Evolutionary conservation across 1,140 invertebrate species (phyloP), one percentile per base, ranked within the genome.

Genomic region (Aphaenogaster rudis): DNA sequence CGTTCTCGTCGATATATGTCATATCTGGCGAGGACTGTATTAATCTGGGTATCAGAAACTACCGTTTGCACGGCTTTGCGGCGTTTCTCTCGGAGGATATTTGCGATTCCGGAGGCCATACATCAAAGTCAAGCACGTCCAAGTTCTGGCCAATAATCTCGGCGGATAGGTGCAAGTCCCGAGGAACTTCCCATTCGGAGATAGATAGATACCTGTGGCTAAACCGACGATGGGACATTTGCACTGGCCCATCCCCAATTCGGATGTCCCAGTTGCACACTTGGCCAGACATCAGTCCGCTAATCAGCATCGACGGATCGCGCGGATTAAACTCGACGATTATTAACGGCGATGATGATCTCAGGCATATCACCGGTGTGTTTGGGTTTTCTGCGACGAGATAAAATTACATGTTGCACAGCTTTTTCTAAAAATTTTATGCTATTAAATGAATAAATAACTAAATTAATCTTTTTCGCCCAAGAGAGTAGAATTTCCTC

Each of bases 251-350:
- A 57, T 96, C 96, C 11, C 97, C 97, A 84, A 96, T 96, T 33
- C 98, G 95, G 39, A 96, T 97, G 92, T 99, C 98, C 98, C 98
- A 99, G 88, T 97, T 96, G 13, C 97, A 97, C 45, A 98, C 97
- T 95, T 98, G 98, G 45, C 98, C 99, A 95, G 98, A 98, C 90
- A 97, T 97, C 94, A 98, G 97, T 42, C 98, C 98, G 89, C 98
- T 98, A n/a, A 98, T 97, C 64, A 99, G 94, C 84, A 97, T 96
- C 90, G 98, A 97, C 0, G 97, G 96, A 95, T 99, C 98, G 92
- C 98, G 98, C 28, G 98, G 97, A 96, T 99, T 98, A 94, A 98
- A 99, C 94, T 99, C 98, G 13, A 99, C 95, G 88, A 98, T 98
- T 17, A 98, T 96, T 59, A 98, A 96, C 0, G 97, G 97, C 39